Evolutionary conservation across 2,797 vertebrate genomes (phyloP), one percentile per base, ranked within the genome.

Genomic region (Gymnoscopelus microlampas): DNA sequence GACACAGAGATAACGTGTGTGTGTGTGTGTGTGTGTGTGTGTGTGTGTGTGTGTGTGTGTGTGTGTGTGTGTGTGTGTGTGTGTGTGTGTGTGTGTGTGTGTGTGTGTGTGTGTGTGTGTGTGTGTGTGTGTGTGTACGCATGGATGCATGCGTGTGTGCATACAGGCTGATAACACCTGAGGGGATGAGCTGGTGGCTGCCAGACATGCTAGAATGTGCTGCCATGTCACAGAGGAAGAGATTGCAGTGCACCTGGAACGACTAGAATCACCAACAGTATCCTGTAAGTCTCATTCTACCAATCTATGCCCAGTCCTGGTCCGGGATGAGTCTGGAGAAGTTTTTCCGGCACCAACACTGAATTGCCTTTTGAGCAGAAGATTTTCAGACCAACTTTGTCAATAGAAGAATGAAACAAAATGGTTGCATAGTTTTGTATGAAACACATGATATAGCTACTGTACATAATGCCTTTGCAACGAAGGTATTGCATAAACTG

Each of bases 131-230:
- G 32, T 35, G 26, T 4, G 32, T 7, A 6, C 5, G 54, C n/a
- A 14, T 57, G 55, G 4, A 26, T 29, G 39, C 26, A 54, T 81
- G 81, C 81, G 78, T 81, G 79, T 79, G 82, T 70, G 82, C 73
- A 85, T 67, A 84, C 84, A 86, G 84, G 70, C 83, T 82, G 77
- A 87, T 84, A 81, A 84, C 35, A 69, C 83, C 83, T 76, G 73
- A 78, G 80, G 53, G 84, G 87, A 88, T 63, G 85, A 87, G 84
- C 79, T 63, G 19, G 66, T 69, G 87, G 82, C 76, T 84, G 85
- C 86, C 81, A 87, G 84, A 84, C 80, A 68, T 70, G 78, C 78
- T 81, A 85, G 73, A 87, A 86, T 82, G 76, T 32, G 59, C 82
- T 58, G 68, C 85, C 79, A 77, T 77, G 77, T 78, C 76, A 77